These are phyloP conservation scores for Psephotus haematonotus DNA, from an alignment of 2,113 vertebrate species.

Conservation along the genomic window DNA sequence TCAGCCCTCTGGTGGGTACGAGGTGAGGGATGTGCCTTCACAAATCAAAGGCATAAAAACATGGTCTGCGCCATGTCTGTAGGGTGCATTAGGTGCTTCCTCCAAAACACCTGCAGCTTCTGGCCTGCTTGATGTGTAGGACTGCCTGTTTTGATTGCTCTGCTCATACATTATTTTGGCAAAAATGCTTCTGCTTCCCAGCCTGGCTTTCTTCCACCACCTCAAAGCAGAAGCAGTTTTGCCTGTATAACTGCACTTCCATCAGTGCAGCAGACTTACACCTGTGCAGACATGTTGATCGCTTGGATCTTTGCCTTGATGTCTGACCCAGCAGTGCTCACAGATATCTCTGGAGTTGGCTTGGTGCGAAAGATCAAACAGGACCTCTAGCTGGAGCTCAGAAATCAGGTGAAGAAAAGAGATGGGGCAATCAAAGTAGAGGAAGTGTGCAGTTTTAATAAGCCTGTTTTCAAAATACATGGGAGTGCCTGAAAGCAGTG, in stretches of 20 bases:
- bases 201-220: neutral
- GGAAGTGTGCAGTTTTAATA: neutral
- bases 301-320: neutral
- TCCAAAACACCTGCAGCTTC: neutral
- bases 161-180: neutral
- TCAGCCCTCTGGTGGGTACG: neutral
- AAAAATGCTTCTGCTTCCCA: neutral
- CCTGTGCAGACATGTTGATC: slow-evolving; percentile 16
- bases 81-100: neutral
- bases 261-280: neutral
- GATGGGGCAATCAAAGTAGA: neutral
- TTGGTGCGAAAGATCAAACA: neutral
- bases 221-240: slow-evolving; percentile 37
- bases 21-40: neutral
- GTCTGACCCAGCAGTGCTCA: neutral
- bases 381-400: neutral
- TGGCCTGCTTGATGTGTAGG: neutral
- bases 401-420: neutral
- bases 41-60: neutral
- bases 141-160: neutral
- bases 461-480: neutral
- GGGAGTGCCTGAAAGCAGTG: neutral
- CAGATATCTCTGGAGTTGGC: neutral
- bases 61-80: neutral
- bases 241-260: slow-evolving; percentile 18